phyloP scores from a whole-genome alignment of 2,797 vertebrate genomes.

The Aldrovandia affinis region DNA sequence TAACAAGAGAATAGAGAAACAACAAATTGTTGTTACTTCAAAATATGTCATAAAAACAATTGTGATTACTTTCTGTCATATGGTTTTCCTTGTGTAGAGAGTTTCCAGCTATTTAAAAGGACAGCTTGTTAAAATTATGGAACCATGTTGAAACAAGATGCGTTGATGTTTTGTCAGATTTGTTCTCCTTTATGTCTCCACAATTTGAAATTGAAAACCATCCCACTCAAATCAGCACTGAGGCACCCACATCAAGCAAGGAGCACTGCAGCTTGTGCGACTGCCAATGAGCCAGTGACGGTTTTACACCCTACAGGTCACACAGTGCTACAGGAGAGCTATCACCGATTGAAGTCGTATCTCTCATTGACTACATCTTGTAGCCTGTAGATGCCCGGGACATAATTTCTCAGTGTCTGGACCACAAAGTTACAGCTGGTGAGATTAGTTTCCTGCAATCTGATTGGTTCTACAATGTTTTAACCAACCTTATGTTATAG shows the following conservation, averaged over 20 bases:
- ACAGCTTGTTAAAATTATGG: not conserved
- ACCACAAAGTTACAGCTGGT: too few relatives aligned
- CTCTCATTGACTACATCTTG: too few relatives aligned
- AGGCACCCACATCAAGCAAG: not conserved
- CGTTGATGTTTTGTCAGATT: not conserved
- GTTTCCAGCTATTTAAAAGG: not conserved
- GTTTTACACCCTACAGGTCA: not conserved
- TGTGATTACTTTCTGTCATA: not conserved
- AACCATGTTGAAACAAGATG: not conserved
- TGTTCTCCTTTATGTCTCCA: not conserved
- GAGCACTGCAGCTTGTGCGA: not conserved
- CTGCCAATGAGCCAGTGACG: not conserved
- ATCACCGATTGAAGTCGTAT: too few relatives aligned
- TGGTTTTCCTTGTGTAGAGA: not conserved
- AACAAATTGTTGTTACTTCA: slow-evolving; percentile 9
- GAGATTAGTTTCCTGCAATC: too few relatives aligned
- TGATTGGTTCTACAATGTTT: too few relatives aligned
- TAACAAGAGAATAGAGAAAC: slow-evolving; percentile 5
- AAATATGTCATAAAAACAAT: not conserved
- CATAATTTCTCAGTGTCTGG: too few relatives aligned
- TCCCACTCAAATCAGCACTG: not conserved
- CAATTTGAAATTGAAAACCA: not conserved
- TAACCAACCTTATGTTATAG: too few relatives aligned
- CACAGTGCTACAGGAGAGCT: not conserved
- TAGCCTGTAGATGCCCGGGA: too few relatives aligned